Base-by-base conservation (phyloP, 1,140 invertebrate species). In the Drosophila tropicalis region DNA sequence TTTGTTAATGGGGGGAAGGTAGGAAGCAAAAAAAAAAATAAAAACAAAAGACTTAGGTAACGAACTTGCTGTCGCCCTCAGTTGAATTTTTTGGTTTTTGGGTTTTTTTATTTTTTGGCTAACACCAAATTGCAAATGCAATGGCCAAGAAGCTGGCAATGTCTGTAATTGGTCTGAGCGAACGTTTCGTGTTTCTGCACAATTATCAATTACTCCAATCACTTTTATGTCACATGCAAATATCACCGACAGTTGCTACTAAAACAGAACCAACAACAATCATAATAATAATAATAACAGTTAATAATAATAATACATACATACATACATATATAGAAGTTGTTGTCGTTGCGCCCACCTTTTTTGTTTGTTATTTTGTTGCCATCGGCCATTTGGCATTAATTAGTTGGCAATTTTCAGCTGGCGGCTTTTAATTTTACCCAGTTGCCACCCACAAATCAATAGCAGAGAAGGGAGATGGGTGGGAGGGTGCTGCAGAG, bases 151-250 rank as follows among this genome's bases (percentile, higher is more conserved):
- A 51, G 44, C 17, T 39, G 55, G 25, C 67, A 55, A 66, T 62
- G n/a, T 54, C 41, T 62, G 47, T 85, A 86, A 86, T 85, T 86
- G 82, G 71, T 72, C 44, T 51, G 44, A 51, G 17, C 67, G 65
- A 66, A 63, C 54, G 63, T 82, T 86, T 80, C 83, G 79, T 86
- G 83, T 80, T 76, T 86, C 76, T 87, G 79, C 72, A 79, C 83
- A 86, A 86, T 86, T 86, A 86, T 86, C 83, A 86, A 86, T 87
- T 86, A 86, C 79, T 87, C 83, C 83, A 87, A 86, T 86, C 83
- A 83, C 83, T 86, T 86, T 79, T 86, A 86, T 86, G 83, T 86
- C 84, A 86, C 83, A 86, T 86, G 83, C 83, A 86, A 86, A 84
- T 83, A 81, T 77, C 81, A 79, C 70, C 81, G 65, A 41, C 66